Evolutionary conservation across 1,140 invertebrate species (phyloP).

Genomic region (Formica selysi): DNA sequence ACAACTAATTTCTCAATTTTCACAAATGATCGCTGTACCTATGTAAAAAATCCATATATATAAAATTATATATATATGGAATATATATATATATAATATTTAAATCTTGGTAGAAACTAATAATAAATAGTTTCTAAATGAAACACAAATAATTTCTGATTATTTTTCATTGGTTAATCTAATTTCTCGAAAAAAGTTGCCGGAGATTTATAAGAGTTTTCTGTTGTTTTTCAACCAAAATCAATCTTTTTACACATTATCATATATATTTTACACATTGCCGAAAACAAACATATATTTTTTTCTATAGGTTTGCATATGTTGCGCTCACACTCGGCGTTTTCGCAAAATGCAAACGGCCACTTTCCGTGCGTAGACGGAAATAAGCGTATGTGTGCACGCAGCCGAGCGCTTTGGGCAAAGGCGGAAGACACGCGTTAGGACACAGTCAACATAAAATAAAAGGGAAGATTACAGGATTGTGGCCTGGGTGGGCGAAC

Average conservation of each 20-base stretch:
- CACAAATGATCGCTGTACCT: no score
- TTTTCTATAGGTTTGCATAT: conserved; percentile 8
- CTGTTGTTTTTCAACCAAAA: conserved; percentile 5
- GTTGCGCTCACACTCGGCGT: background rate
- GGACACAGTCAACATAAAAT: conserved; percentile 52
- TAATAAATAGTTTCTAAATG: background rate
- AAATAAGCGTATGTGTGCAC: conserved; percentile 6
- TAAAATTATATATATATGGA: no score
- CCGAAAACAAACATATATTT: background rate
- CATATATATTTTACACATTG: background rate
- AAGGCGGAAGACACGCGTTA: conserved; percentile 47
- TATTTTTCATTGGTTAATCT: no score
- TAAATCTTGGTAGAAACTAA: background rate
- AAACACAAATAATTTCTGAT: background rate
- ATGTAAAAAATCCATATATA: no score
- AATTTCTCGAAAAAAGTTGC: background rate
- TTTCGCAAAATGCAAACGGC: conserved; percentile 48
- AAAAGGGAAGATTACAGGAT: conserved; percentile 45
- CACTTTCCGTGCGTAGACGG: background rate
- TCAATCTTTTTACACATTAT: background rate
- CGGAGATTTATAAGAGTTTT: conserved; percentile 6
- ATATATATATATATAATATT: no score
- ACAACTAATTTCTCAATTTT: no score
- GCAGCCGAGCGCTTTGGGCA: conserved; percentile 25
- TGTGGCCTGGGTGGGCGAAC: conserved; percentile 25